phyloP scores from a whole-genome alignment of 2,113 vertebrate genomes.

The Syngnathus scovelli region DNA sequence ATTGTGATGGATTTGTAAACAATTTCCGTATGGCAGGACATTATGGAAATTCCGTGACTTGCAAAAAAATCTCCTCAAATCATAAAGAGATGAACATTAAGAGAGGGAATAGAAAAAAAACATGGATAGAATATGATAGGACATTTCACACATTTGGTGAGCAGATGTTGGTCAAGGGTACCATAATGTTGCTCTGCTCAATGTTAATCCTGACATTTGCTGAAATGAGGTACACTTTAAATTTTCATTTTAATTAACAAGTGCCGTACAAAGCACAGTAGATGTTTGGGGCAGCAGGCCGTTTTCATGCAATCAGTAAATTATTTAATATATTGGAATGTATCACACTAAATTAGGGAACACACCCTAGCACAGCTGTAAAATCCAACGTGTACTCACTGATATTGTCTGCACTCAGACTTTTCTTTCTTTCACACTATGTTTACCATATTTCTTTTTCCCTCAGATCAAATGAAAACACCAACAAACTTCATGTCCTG shows the following conservation, averaged over 20 bases:
- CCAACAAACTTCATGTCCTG: not conserved
- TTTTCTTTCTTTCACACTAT: not conserved
- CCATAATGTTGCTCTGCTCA: constrained; percentile 12
- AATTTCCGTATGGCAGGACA: not conserved
- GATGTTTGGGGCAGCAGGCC: too few relatives aligned
- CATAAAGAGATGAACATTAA: not conserved
- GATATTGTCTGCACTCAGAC: too few relatives aligned
- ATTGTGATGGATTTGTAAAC: not conserved
- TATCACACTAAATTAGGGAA: not conserved
- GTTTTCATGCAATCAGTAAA: not conserved
- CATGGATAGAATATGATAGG: constrained; percentile 3
- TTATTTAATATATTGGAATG: not conserved
- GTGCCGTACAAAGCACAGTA: too few relatives aligned
- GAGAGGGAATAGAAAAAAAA: constrained; percentile 18
- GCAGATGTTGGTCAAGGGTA: constrained; percentile 52
- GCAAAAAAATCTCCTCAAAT: not conserved
- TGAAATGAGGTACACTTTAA: too few relatives aligned
- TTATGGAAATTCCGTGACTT: too few relatives aligned
- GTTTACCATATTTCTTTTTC: not conserved
- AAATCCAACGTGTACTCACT: too few relatives aligned
- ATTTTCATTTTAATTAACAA: too few relatives aligned
- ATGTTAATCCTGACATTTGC: not conserved
- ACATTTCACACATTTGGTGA: constrained; percentile 47
- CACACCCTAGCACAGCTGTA: not conserved
- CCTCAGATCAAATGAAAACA: not conserved